Evolutionary conservation across 1,140 invertebrate genomes (phyloP), one percentile per base, ranked within the genome.

Genomic region (Cydia splendana): DNA sequence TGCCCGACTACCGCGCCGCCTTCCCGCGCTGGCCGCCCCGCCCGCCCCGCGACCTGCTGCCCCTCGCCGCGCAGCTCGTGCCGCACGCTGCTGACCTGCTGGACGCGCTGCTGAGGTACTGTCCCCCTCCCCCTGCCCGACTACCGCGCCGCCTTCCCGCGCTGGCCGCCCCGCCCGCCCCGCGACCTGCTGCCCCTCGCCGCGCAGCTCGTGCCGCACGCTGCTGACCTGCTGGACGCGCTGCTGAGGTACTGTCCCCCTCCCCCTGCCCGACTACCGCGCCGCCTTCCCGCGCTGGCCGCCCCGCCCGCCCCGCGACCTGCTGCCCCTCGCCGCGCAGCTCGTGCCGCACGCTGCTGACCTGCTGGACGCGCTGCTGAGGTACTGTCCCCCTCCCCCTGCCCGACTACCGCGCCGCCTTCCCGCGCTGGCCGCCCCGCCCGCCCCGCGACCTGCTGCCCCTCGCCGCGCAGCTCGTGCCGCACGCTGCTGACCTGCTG

Each of bases 111-210:
- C 82, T 91, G 78, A 84, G 87, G 62, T 89, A 30, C n/a, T 85
- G 81, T 45, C 95, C 94, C 45, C 95, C 2, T 38, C 34, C 94
- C 96, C 78, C 93, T 99, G 80, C 97, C 97, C 1, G 97, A 99
- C 88, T 99, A 69, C 67, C 67, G 12, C 24, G 24, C 67, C 67
- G 24, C 28, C 67, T 30, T 30, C 67, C 13, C 13, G 28, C 95
- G 95, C 80, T 99, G 98, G 98, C 93, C 95, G 73, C 91, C 95
- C 84, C 92, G 96, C 62, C 91, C 94, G 12, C 88, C 95, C 81
- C 87, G 95, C 80, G 84, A 95, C 34, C 81, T 91, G 75, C 82
- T 92, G 71, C 88, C 90, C 80, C 75, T 79, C 0, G 65, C 81
- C 95, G 73, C 91, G 95, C 84, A 92, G 96, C 65, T 78, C 34